phyloP scores from a whole-genome alignment of 2,797 vertebrate genomes.

The Typhlichthys eigenmanni region DNA sequence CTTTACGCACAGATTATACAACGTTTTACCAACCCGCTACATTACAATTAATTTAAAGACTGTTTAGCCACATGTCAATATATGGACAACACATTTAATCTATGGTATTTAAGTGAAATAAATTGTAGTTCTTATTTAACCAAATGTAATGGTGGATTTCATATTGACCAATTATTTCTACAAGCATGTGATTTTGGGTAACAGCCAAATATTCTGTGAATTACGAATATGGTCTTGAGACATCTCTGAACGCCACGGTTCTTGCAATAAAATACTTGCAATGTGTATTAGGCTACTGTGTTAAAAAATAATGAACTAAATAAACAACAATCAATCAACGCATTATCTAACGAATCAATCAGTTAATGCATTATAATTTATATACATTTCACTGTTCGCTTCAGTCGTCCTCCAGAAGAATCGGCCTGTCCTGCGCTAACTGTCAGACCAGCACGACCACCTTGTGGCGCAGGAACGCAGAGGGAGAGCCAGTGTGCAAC shows the following conservation, averaged over 20 bases:
- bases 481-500: conserved; percentile 97
- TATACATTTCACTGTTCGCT: neutral
- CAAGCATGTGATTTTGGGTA: conserved; percentile 4
- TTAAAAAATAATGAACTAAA: too few relatives aligned
- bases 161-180: conserved; percentile 10
- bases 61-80: conserved; percentile 20
- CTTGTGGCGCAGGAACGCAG: conserved; percentile 96
- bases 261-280: neutral
- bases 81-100: conserved; percentile 22
- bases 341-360: neutral
- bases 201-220: conserved; percentile 11
- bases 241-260: neutral
- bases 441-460: conserved; percentile 98
- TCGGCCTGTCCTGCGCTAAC: conserved; percentile 96
- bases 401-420: conserved; percentile 92
- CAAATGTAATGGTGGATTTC: conserved; percentile 17
- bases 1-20: conserved; percentile 51
- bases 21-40: conserved; percentile 23
- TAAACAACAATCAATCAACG: too few relatives aligned
- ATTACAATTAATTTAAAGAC: too few relatives aligned
- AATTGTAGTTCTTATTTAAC: conserved; percentile 13
- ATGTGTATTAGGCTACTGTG: neutral
- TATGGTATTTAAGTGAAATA: conserved; percentile 53
- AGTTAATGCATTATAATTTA: conserved; percentile 6
- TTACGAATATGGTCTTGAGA: conserved; percentile 5